phyloP scores from a whole-genome alignment of 2,113 vertebrate genomes.

The Clarias magur region DNA sequence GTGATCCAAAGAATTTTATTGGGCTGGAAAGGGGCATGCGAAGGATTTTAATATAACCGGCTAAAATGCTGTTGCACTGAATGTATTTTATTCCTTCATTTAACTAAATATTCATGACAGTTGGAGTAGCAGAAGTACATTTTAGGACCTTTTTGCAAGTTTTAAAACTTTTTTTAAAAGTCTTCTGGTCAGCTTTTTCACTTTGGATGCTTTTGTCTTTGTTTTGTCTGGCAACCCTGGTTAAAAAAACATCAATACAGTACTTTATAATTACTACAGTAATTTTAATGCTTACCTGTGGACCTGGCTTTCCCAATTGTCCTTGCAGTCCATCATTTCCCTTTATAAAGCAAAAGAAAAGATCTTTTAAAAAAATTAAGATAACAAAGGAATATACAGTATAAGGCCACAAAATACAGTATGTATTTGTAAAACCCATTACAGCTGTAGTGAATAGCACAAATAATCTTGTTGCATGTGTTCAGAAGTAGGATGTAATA shows the following conservation, averaged over 20 bases:
- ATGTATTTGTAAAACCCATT: too few species aligned
- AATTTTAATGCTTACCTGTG: constrained; percentile 70
- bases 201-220: background rate
- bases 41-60: too few species aligned
- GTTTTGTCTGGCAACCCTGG: background rate
- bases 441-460: too few species aligned
- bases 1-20: background rate
- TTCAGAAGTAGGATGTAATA: too few species aligned
- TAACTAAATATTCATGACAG: background rate
- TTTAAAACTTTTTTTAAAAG: background rate
- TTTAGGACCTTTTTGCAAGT: background rate
- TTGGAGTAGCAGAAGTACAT: background rate
- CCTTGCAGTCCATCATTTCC: constrained; percentile 81
- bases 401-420: too few species aligned
- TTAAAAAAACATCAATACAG: background rate
- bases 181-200: background rate
- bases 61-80: background rate
- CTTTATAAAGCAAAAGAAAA: constrained; percentile 58
- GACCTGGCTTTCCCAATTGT: constrained; percentile 79
- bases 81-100: background rate
- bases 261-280: too few species aligned
- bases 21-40: background rate
- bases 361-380: too few species aligned
- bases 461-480: too few species aligned
- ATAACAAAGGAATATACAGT: too few species aligned